Evolutionary conservation across 2,797 vertebrate genomes (phyloP).

Genomic region (Tadarida brasiliensis): DNA sequence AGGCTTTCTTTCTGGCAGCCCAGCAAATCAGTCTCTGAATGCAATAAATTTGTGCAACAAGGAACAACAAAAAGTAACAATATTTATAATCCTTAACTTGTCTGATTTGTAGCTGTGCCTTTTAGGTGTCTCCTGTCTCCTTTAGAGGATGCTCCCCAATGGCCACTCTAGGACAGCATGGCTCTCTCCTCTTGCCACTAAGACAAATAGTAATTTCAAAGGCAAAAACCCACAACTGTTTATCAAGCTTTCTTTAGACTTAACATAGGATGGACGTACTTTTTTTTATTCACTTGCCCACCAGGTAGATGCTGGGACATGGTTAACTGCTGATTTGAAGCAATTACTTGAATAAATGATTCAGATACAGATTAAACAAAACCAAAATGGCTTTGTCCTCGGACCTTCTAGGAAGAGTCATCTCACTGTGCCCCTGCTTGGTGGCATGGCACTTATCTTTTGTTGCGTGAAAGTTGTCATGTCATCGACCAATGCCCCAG

Average conservation of each 20-base stretch:
- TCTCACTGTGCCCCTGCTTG: background rate
- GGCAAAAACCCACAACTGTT: background rate
- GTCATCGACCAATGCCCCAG: background rate
- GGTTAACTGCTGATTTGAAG: background rate
- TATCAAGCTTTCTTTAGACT: background rate
- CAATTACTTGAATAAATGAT: background rate
- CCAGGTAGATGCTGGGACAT: background rate
- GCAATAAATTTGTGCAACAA: background rate
- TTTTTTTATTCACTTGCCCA: background rate
- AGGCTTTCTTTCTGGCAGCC: background rate
- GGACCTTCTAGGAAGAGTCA: background rate
- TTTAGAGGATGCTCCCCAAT: background rate
- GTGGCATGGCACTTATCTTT: background rate
- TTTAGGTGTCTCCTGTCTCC: background rate
- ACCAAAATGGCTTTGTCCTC: slow-evolving; percentile 16
- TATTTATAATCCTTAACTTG: background rate
- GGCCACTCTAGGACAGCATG: background rate
- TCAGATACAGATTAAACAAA: slow-evolving; percentile 19
- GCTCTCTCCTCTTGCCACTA: background rate
- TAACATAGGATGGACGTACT: background rate
- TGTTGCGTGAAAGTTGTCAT: background rate
- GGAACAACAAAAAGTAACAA: background rate
- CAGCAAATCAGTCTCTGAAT: background rate
- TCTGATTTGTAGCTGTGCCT: background rate
- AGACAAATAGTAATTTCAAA: background rate